Evolutionary conservation across 2,888 invertebrate species (phyloP).

Genomic region (Aelia acuminata): DNA sequence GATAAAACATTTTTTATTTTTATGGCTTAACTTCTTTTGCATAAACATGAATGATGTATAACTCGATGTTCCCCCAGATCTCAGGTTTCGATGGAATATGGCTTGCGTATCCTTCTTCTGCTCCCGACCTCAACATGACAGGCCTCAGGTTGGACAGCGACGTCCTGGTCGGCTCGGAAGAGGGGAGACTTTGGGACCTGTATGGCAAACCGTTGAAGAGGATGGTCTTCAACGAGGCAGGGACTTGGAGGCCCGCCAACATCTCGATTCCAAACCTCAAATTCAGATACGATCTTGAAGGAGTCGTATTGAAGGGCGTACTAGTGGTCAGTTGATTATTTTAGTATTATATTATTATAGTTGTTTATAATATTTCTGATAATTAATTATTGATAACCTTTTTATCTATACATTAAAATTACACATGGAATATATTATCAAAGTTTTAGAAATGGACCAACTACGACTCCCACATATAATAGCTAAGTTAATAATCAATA

Average conservation of each 20-base stretch:
- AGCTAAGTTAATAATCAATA: too few relatives aligned
- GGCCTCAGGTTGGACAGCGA: constrained; percentile 14
- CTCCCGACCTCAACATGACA: background rate
- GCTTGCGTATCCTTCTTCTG: background rate
- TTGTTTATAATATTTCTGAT: too few relatives aligned
- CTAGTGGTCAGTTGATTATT: background rate
- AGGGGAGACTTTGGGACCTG: constrained; percentile 13
- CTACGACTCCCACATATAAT: too few relatives aligned
- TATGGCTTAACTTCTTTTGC: too few relatives aligned
- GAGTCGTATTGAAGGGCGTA: background rate
- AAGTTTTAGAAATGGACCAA: too few relatives aligned
- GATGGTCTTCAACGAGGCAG: background rate
- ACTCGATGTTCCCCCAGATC: too few relatives aligned
- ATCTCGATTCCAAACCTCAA: background rate
- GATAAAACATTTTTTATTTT: too few relatives aligned
- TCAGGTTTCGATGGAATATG: background rate
- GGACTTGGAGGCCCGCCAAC: background rate
- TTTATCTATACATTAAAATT: too few relatives aligned
- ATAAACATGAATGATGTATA: too few relatives aligned
- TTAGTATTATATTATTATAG: too few relatives aligned
- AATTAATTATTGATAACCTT: too few relatives aligned
- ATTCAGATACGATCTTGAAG: constrained; percentile 26
- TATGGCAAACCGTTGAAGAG: background rate
- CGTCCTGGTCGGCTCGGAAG: background rate
- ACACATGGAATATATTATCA: too few relatives aligned